Conservation (phyloP, 1,140 invertebrate species). For the Mercenaria mercenaria region DNA sequence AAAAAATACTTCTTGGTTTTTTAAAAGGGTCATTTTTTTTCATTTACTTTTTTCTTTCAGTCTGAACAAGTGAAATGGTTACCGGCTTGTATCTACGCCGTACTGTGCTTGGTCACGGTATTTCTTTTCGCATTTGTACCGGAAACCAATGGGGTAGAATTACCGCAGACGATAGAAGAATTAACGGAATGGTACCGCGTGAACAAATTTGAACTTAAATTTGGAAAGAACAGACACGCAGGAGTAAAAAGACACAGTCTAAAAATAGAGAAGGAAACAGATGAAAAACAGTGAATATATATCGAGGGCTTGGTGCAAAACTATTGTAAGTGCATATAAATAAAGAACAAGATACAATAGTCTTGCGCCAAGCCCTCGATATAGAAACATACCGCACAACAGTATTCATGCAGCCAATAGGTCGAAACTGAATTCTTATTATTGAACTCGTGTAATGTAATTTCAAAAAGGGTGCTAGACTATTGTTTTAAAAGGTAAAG, state of each 20-base stretch:
- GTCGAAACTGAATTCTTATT: no score
- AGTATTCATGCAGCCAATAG: no score
- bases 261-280: background rate
- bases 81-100: constrained; percentile 59
- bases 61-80: constrained; percentile 61
- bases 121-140: constrained; percentile 64
- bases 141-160: constrained; percentile 66
- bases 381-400: no score
- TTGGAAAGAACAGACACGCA: constrained; percentile 28
- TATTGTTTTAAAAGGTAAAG: no score
- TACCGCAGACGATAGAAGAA: constrained; percentile 71
- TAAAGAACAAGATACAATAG: no score
- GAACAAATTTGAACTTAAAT: constrained; percentile 48
- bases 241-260: background rate
- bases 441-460: no score
- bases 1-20: no score
- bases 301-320: no score
- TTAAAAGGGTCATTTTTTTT: no score
- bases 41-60: constrained; percentile 55
- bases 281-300: background rate
- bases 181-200: constrained; percentile 59
- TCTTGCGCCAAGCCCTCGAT: no score
- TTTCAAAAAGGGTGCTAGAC: no score
- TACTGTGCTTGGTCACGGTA: constrained; percentile 45
- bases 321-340: no score